These are phyloP conservation scores for Podarcis siculus DNA, from an alignment of 2,797 vertebrate species.

Conservation along the genomic window DNA sequence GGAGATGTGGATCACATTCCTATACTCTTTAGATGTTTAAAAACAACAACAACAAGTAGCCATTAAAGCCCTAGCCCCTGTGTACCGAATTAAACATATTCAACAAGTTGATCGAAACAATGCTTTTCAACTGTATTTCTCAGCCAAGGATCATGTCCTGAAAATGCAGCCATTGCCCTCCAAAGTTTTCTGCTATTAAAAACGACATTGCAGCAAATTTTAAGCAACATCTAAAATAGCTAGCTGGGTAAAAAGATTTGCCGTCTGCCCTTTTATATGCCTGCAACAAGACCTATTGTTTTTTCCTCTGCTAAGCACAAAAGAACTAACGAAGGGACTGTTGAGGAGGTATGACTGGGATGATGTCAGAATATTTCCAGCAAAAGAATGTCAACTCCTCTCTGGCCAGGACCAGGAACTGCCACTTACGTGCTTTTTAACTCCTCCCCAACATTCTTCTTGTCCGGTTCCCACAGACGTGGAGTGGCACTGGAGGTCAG, in stretches of 20 bases:
- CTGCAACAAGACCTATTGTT: constrained; percentile 60
- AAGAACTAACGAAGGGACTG: constrained; percentile 68
- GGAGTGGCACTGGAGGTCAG: constrained; percentile 80
- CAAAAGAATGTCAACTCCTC: constrained; percentile 74
- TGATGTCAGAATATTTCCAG: constrained; percentile 80
- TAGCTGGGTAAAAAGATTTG: constrained; percentile 57
- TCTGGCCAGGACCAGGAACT: constrained; percentile 66
- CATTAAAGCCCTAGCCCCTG: background rate
- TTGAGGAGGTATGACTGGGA: constrained; percentile 70
- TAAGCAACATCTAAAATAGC: constrained; percentile 42
- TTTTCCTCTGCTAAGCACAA: constrained; percentile 52
- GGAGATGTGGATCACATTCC: background rate
- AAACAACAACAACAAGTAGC: background rate
- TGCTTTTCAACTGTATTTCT: background rate
- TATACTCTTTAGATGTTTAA: background rate
- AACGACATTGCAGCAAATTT: background rate
- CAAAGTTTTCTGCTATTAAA: constrained; percentile 6
- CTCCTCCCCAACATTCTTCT: constrained; percentile 80
- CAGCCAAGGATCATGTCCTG: background rate
- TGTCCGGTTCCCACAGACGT: constrained; percentile 81
- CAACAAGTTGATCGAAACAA: background rate
- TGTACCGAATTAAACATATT: background rate
- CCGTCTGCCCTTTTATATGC: constrained; percentile 23
- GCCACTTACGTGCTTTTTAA: constrained; percentile 65
- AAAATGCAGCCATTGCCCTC: background rate